phyloP scores from a whole-genome alignment of 2,113 vertebrate species.

The Oryzias celebensis region DNA sequence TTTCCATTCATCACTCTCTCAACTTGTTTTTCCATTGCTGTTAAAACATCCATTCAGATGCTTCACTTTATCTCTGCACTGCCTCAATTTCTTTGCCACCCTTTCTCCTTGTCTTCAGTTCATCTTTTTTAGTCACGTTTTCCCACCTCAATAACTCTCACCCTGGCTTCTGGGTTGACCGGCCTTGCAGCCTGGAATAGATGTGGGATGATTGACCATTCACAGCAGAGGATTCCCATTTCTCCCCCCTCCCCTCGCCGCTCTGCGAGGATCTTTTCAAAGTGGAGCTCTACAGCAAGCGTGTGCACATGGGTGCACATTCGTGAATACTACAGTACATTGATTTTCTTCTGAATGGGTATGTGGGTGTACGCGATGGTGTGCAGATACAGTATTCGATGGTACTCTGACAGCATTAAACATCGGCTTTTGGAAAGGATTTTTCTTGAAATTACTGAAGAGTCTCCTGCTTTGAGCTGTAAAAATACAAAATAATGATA shows the following conservation, averaged over 20 bases:
- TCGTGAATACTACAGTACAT: neutral
- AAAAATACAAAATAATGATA: no score
- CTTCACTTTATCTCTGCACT: neutral
- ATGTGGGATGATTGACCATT: constrained; percentile 33
- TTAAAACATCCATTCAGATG: constrained; percentile 17
- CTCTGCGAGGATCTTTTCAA: constrained; percentile 6
- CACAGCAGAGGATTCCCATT: constrained; percentile 29
- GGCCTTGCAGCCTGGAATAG: constrained; percentile 5
- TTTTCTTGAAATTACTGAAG: no score
- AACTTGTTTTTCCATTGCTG: neutral
- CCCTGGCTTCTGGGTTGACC: constrained; percentile 19
- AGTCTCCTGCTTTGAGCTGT: no score
- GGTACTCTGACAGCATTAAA: neutral
- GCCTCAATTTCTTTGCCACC: neutral
- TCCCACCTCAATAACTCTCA: neutral
- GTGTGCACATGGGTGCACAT: neutral
- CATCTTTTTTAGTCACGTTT: neutral
- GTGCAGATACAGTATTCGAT: neutral
- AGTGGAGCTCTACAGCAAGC: neutral
- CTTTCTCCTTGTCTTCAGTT: constrained; percentile 1
- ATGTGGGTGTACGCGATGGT: neutral
- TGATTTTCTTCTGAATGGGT: neutral
- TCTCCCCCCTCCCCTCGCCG: neutral
- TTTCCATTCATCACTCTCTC: constrained; percentile 10
- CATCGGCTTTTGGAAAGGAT: no score